Evolutionary conservation across 2,113 vertebrate species (phyloP).

Genomic region (Oryzias javanicus): DNA sequence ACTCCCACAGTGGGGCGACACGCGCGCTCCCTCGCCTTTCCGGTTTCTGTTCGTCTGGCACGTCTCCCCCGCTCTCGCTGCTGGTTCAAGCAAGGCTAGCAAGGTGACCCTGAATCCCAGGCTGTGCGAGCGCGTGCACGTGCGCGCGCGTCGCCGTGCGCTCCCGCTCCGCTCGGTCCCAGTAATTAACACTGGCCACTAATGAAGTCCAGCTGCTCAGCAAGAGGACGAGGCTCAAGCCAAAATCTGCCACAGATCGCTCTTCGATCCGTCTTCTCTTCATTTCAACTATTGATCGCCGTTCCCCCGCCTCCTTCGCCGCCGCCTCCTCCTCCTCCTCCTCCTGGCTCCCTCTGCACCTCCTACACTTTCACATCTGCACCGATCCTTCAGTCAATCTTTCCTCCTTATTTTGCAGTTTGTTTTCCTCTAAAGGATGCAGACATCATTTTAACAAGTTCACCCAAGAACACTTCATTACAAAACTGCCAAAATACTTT

Average conservation of each 20-base stretch:
- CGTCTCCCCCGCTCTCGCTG: slow-evolving; percentile 59
- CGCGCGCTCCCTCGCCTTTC: slow-evolving; percentile 47
- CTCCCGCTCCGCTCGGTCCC: slow-evolving; percentile 69
- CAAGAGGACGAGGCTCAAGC: slow-evolving; percentile 83
- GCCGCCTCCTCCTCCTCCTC: slow-evolving; percentile 25
- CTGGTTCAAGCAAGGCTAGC: slow-evolving; percentile 62
- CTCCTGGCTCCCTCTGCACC: neutral
- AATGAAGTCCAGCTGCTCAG: slow-evolving; percentile 98
- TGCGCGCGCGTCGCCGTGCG: slow-evolving; percentile 44
- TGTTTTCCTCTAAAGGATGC: no score
- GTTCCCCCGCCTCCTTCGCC: slow-evolving; percentile 12
- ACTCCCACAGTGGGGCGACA: slow-evolving; percentile 37
- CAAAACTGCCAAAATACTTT: no score
- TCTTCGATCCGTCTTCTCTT: slow-evolving; percentile 35
- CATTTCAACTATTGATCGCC: slow-evolving; percentile 43
- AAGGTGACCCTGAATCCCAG: slow-evolving; percentile 74
- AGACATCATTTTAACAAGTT: no score
- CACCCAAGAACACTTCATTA: no score
- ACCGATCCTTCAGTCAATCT: neutral
- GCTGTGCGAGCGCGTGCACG: slow-evolving; percentile 62
- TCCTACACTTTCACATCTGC: neutral
- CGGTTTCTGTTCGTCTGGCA: slow-evolving; percentile 77
- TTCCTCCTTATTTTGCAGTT: no score
- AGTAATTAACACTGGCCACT: slow-evolving; percentile 97
- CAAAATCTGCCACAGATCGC: slow-evolving; percentile 77